These are phyloP conservation scores for Dinomys branickii DNA, from an alignment of 2,113 vertebrate genomes.

Conservation along the genomic window DNA sequence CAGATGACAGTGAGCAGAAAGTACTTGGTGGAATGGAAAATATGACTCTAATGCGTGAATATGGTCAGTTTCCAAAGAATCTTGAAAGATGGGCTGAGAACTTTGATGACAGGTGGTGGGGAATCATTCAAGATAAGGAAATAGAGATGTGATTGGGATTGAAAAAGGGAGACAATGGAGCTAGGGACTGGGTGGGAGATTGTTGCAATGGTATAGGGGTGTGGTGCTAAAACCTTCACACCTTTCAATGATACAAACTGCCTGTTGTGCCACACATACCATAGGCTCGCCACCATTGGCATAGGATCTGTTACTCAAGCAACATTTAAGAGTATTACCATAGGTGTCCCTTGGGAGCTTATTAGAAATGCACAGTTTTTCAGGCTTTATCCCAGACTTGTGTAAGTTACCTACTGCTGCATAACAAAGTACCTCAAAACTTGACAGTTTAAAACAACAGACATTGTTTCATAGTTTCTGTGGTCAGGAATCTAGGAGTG, in stretches of 20 bases:
- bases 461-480: constrained; percentile 33
- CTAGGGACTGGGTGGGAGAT: background rate
- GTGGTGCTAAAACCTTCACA: background rate
- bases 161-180: background rate
- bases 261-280: background rate
- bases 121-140: background rate
- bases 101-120: background rate
- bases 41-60: background rate
- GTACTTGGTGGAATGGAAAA: background rate
- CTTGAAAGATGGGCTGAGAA: constrained; percentile 17
- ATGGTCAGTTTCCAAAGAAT: background rate
- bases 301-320: background rate
- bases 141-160: background rate
- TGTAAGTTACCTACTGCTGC: background rate
- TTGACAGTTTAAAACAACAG: constrained; percentile 5
- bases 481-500: background rate
- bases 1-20: background rate
- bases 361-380: constrained; percentile 38
- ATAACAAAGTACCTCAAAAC: constrained; percentile 7
- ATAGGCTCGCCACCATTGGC: background rate
- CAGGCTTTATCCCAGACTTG: background rate
- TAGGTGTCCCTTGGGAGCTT: background rate
- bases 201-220: background rate
- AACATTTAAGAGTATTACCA: background rate
- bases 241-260: background rate